A percentile compares a stretch with the other conserved stretches of the same genome.
phyloP scores from a whole-genome alignment of 1,140 invertebrate genomes.

The Zaprionus vittiger region DNA sequence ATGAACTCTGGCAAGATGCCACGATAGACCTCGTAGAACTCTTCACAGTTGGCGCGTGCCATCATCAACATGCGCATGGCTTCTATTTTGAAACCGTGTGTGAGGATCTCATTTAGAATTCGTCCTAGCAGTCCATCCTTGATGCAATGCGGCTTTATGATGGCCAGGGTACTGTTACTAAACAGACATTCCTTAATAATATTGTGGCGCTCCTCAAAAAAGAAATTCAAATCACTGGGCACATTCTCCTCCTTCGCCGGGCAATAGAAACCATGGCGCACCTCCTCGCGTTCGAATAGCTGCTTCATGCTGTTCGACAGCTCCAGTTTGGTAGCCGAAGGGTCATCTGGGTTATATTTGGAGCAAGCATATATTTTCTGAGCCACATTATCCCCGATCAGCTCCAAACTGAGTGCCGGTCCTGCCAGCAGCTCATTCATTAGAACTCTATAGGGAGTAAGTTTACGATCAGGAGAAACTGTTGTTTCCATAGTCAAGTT shows the following conservation, averaged over 20 bases:
- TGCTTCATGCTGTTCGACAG: slow-evolving; percentile 88
- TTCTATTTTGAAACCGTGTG: slow-evolving; percentile 90
- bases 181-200: slow-evolving; percentile 62
- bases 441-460: slow-evolving; percentile 80
- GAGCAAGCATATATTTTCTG: slow-evolving; percentile 82
- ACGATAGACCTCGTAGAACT: slow-evolving; percentile 97
- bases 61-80: slow-evolving; percentile 92
- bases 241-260: slow-evolving; percentile 87
- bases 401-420: slow-evolving; percentile 89
- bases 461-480: neutral
- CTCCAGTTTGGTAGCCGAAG: slow-evolving; percentile 38
- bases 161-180: slow-evolving; percentile 89
- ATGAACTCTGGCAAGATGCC: slow-evolving; percentile 93
- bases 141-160: slow-evolving; percentile 97
- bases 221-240: slow-evolving; percentile 87
- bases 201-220: slow-evolving; percentile 86
- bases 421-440: slow-evolving; percentile 89
- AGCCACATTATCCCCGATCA: slow-evolving; percentile 90
- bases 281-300: slow-evolving; percentile 89
- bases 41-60: slow-evolving; percentile 92
- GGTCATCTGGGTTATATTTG: slow-evolving; percentile 50
- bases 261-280: slow-evolving; percentile 90
- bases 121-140: slow-evolving; percentile 89
- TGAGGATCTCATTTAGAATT: slow-evolving; percentile 90
- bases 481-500: neutral